A percentile compares a stretch with the other conserved stretches of the same genome.
Conservation (phyloP, 1,140 invertebrate species). For the Tetramorium alpestre region DNA sequence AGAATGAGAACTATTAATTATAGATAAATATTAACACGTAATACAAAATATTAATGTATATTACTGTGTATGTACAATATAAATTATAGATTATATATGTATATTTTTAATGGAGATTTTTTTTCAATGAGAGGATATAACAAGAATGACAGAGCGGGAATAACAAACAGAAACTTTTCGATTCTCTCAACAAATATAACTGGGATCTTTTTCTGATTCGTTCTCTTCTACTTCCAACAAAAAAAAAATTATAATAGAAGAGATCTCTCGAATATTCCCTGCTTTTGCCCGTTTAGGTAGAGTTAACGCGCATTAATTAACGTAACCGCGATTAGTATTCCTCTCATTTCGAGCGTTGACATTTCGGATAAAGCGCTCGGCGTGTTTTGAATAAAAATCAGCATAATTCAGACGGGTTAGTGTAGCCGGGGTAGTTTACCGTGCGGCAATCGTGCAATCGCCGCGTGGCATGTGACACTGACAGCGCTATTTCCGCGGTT, state of each 20-base stretch:
- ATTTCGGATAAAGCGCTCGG: constrained; percentile 11
- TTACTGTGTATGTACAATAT: not conserved
- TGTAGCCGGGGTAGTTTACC: not conserved
- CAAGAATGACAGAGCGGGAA: too few species aligned
- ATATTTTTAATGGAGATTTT: not conserved
- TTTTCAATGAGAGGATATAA: not conserved
- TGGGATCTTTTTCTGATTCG: not conserved
- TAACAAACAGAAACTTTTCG: not conserved
- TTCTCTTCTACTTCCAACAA: not conserved
- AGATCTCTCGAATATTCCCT: not conserved
- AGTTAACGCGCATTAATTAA: constrained; percentile 30
- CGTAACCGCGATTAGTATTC: constrained; percentile 18
- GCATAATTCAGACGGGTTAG: not conserved
- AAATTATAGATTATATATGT: not conserved
- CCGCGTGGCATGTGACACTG: constrained; percentile 57
- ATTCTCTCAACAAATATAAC: not conserved
- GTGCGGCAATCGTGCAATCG: not conserved
- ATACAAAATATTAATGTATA: not conserved
- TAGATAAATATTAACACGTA: not conserved
- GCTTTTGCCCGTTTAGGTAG: too few species aligned
- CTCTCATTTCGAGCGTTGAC: constrained; percentile 18
- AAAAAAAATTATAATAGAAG: not conserved
- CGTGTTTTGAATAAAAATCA: constrained; percentile 45
- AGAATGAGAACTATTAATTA: not conserved
- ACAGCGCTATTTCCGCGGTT: constrained; percentile 67